Conservation (phyloP, 2,888 invertebrate species). For the Emmelina monodactyla region DNA sequence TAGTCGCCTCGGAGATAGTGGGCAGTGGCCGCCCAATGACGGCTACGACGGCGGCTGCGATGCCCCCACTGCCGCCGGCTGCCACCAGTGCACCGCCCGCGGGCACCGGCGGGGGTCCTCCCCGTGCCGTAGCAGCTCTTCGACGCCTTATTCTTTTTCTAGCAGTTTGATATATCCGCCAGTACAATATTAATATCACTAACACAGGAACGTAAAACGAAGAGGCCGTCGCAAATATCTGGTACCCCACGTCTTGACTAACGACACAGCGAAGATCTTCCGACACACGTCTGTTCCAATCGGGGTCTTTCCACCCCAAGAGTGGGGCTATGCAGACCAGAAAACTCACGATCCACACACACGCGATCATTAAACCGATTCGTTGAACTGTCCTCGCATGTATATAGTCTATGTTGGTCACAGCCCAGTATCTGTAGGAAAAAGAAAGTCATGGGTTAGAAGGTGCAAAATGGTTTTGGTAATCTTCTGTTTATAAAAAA, state of each 20-base stretch:
- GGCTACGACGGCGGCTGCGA: conserved; percentile 76
- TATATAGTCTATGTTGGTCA: conserved; percentile 90
- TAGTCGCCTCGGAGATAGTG: conserved; percentile 75
- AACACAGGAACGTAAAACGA: conserved; percentile 91
- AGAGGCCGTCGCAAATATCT: conserved; percentile 89
- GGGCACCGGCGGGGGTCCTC: conserved; percentile 57
- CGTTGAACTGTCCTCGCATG: conserved; percentile 80
- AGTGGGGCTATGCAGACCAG: conserved; percentile 88
- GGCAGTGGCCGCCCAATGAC: conserved; percentile 75
- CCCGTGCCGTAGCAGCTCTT: conserved; percentile 65
- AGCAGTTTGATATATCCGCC: conserved; percentile 90
- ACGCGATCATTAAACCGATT: conserved; percentile 81
- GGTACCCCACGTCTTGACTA: conserved; percentile 84
- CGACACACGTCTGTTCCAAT: conserved; percentile 63
- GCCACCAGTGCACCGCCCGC: conserved; percentile 70
- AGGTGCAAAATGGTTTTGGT: not conserved
- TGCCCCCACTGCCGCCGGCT: conserved; percentile 75
- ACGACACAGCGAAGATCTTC: conserved; percentile 78
- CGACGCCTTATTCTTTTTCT: conserved; percentile 81
- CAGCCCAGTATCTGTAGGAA: conserved; percentile 80
- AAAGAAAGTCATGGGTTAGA: not conserved
- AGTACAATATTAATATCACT: conserved; percentile 88
- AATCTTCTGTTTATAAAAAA: conserved; percentile 14
- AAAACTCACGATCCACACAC: conserved; percentile 85
- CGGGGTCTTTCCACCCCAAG: conserved; percentile 80